Evolutionary conservation across 2,888 invertebrate species (phyloP), one percentile per base, ranked within the genome.

Genomic region (Phyllotreta cruciferae): DNA sequence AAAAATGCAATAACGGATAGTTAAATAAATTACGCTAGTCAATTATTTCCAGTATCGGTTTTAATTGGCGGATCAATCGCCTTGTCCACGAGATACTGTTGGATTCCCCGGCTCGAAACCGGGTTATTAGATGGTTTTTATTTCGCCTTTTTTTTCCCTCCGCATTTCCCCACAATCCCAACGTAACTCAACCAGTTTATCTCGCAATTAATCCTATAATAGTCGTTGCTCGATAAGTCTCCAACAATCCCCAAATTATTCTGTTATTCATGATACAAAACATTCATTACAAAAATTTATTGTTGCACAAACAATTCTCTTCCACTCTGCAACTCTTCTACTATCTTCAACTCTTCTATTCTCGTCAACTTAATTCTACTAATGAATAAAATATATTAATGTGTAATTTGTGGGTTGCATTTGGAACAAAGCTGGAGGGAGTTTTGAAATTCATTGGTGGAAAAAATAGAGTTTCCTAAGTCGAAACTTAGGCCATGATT

Each of bases 401-500:
- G 24, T 24, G 24, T 24, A 24, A 24, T 3, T 24, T 24, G 24
- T 24, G 24, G 24, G 24, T 1, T 24, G 24, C 24, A 24, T 24
- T 24, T 24, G 2, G 24, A 24, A 24, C 24, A 24, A 24, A 24
- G 24, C 9, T 13, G 24, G 5, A 24, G 10, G 6, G 9, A 6
- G 0, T 8, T 49, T 5, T 24, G 24, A 52, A 0, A 10, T 49
- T 8, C 9, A 35, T 24, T 38, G 9, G 35, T 8, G 37, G n/a
- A 13, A 38, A 52, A 14, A 14, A 38, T 52, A 14, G 9, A 52
- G 8, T 14, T 38, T 41, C 24, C 8, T 52, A 37, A 37, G 50
- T 24, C 38, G 47, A 50, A 57, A 57, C 49, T 57, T 57, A 39
- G 35, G 39, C 57, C 57, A 57, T 50, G 57, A 57, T 57, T 57